Conservation (phyloP, 2,888 invertebrate species). For the Lordiphosa fenestrarum region DNA sequence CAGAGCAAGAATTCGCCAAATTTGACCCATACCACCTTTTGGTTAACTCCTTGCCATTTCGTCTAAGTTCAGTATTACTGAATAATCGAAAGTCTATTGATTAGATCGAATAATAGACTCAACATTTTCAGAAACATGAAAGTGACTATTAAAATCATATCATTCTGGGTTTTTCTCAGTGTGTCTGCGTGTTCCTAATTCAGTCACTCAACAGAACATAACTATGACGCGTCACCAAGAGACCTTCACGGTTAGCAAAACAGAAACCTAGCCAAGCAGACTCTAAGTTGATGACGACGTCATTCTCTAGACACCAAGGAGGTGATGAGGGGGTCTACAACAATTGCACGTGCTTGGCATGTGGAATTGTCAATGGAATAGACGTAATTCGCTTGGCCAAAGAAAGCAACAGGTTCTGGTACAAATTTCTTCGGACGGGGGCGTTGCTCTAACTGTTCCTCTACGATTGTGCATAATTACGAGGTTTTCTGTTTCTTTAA, state of each 20-base stretch:
- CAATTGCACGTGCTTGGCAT: constrained; percentile 60
- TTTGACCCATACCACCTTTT: too few relatives aligned
- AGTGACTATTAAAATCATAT: background rate
- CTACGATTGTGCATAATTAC: constrained; percentile 32
- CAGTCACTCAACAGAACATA: constrained; percentile 29
- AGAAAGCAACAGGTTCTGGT: constrained; percentile 43
- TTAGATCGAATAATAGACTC: too few relatives aligned
- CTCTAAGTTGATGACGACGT: constrained; percentile 20
- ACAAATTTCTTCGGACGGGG: constrained; percentile 5
- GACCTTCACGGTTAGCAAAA: constrained; percentile 59
- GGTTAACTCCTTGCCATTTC: too few relatives aligned
- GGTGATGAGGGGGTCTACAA: constrained; percentile 1
- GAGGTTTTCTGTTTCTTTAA: constrained; percentile 4
- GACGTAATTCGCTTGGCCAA: constrained; percentile 49
- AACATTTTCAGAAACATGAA: background rate
- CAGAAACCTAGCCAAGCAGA: constrained; percentile 40
- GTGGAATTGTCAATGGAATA: constrained; percentile 44
- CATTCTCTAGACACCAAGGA: constrained; percentile 14
- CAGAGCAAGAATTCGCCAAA: too few relatives aligned
- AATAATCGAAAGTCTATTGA: too few relatives aligned
- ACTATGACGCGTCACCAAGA: constrained; percentile 52
- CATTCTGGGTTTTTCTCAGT: background rate
- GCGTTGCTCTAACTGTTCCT: constrained; percentile 19
- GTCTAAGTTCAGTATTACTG: too few relatives aligned
- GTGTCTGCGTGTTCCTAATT: constrained; percentile 6